phyloP scores from a whole-genome alignment of 1,140 invertebrate genomes.

The Papilio xuthus region DNA sequence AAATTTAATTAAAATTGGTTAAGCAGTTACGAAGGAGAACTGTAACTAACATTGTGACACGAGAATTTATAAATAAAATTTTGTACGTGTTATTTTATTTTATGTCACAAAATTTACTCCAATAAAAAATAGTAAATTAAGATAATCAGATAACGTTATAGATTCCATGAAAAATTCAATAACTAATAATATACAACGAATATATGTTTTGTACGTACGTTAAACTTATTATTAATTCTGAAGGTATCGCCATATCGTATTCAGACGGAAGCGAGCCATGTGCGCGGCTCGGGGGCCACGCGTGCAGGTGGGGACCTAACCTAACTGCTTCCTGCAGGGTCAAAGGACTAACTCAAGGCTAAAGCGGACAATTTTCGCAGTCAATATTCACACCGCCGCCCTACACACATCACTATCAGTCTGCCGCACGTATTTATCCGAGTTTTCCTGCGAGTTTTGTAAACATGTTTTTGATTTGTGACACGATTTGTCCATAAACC shows the following conservation, averaged over 20 bases:
- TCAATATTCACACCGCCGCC: conserved; percentile 62
- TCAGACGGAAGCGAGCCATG: conserved; percentile 41
- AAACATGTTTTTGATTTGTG: conserved; percentile 16
- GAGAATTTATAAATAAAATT: no score
- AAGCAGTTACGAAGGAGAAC: no score
- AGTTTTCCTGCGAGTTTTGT: background rate
- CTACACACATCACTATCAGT: conserved; percentile 1
- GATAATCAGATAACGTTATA: background rate
- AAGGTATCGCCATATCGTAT: conserved; percentile 24
- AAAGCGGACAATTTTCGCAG: conserved; percentile 61
- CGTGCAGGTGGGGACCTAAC: conserved; percentile 65
- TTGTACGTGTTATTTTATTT: no score
- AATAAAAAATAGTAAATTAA: background rate
- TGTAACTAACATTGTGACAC: no score
- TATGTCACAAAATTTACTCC: no score
- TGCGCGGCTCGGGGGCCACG: conserved; percentile 55
- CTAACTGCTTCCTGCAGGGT: conserved; percentile 61
- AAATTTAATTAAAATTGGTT: no score
- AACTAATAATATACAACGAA: background rate
- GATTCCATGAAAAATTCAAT: background rate
- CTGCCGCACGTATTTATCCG: conserved; percentile 4
- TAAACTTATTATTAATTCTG: conserved; percentile 22
- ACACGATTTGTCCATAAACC: background rate
- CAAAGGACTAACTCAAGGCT: conserved; percentile 73
- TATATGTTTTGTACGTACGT: background rate